Conservation (phyloP, 1,140 invertebrate species). For the Platyura marginata region DNA sequence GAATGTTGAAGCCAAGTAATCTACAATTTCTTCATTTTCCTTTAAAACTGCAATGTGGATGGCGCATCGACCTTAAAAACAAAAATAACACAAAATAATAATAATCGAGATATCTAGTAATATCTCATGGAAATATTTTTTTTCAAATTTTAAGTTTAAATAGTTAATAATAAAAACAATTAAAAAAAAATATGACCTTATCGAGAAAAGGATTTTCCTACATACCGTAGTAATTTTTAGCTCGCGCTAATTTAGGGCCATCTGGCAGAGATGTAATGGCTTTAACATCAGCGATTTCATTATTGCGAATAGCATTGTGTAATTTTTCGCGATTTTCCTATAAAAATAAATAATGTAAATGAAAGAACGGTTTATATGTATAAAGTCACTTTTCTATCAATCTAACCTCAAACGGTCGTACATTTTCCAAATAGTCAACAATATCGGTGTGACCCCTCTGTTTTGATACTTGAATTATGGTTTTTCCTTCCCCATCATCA, state of each 20-base stretch:
- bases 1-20: conserved; percentile 48
- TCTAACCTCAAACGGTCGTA: conserved; percentile 51
- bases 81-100: no score
- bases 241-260: conserved; percentile 44
- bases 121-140: background rate
- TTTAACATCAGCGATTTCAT: conserved; percentile 37
- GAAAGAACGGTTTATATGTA: no score
- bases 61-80: conserved; percentile 33
- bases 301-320: conserved; percentile 50
- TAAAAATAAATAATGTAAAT: conserved; percentile 5
- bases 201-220: no score
- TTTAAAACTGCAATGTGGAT: conserved; percentile 67
- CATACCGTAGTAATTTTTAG: conserved; percentile 48
- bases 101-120: background rate
- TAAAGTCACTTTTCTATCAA: no score
- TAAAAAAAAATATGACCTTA: background rate
- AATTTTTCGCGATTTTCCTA: conserved; percentile 56
- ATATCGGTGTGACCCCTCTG: conserved; percentile 43
- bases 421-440: conserved; percentile 41
- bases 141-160: background rate
- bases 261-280: conserved; percentile 36
- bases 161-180: background rate
- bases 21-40: conserved; percentile 57
- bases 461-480: conserved; percentile 45
- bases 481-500: conserved; percentile 41